Base-by-base conservation (phyloP, 2,888 invertebrate species). In the Cheilosia scutellata region DNA sequence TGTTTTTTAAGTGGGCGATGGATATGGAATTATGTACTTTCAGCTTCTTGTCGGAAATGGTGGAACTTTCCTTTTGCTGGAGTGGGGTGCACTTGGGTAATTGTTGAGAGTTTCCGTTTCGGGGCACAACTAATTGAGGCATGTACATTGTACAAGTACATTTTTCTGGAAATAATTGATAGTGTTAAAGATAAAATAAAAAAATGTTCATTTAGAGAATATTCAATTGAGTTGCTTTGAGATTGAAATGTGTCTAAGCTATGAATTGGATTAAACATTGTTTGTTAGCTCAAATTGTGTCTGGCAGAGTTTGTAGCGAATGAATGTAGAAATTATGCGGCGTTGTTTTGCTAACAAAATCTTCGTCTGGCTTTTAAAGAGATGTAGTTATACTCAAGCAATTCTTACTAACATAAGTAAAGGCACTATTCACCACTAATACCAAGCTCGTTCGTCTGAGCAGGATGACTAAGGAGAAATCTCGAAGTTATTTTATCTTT, bases 1-100 rank as follows among this genome's bases (percentile, higher is more conserved):
- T 77, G 86, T 76, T 86, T 82, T 86, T 82, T 86, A 86, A 86
- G 86, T 86, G 86, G 62, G 66, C 57, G 20, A 58, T 47, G 44
- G 65, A 63, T 68, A 44, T 29, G 20, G 31, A 75, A 74, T 68
- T 42, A 55, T 55, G 11, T 70, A 58, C 31, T 42, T 65, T 60
- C 33, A 66, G 65, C 33, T 37, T 44, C 65, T 57, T 25, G 40
- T 70, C 16, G 74, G 65, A 83, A 57, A 68, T 25, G 37, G 47
- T 11, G 11, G 44, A 68, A 49, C 20, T 47, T 58, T 47, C 9
- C 40, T 40, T 40, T 6, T 9, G 6, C 1, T 63, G 75, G 11
- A 25, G 51, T 57, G 68, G 60, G 70, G 20, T 44, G 57, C 20
- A 75, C 47, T 79, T 72, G 31, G 27, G 13, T 79, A 62, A 76